Evolutionary conservation across 1,140 invertebrate species (phyloP).

Genomic region (Eumeta japonica): DNA sequence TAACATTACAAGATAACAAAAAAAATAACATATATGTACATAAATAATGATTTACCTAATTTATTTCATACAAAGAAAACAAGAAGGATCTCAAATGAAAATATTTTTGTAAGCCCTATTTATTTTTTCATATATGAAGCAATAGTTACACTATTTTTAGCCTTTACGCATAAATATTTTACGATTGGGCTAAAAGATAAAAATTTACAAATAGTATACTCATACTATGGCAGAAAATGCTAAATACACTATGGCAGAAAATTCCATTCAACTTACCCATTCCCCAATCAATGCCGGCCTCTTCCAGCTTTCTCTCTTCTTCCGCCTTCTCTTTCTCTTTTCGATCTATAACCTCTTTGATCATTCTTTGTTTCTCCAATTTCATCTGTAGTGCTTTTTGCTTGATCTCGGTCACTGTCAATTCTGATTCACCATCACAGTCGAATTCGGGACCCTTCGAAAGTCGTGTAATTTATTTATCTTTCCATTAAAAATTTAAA

Average conservation of each 20-base stretch:
- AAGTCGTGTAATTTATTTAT: background rate
- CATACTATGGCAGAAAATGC: no score
- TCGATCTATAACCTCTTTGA: conserved; percentile 46
- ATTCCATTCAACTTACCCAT: conserved; percentile 74
- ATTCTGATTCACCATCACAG: conserved; percentile 80
- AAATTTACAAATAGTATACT: no score
- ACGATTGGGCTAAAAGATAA: no score
- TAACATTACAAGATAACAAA: conserved; percentile 2
- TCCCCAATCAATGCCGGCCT: conserved; percentile 85
- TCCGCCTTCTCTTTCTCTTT: conserved; percentile 52
- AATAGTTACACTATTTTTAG: no score
- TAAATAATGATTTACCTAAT: no score
- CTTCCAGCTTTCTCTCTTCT: conserved; percentile 61
- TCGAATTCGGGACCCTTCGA: conserved; percentile 80
- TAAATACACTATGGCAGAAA: background rate
- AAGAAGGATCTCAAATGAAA: no score
- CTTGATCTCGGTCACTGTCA: conserved; percentile 80
- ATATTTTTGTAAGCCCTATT: no score
- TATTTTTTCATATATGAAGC: no score
- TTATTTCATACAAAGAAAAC: no score
- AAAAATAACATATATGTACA: no score
- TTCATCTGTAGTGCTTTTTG: conserved; percentile 61
- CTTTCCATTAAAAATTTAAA: no score
- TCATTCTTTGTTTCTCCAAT: conserved; percentile 55
- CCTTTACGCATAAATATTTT: no score